These are phyloP conservation scores for Leguminivora glycinivorella DNA, from an alignment of 1,140 invertebrate species.

Conservation along the genomic window DNA sequence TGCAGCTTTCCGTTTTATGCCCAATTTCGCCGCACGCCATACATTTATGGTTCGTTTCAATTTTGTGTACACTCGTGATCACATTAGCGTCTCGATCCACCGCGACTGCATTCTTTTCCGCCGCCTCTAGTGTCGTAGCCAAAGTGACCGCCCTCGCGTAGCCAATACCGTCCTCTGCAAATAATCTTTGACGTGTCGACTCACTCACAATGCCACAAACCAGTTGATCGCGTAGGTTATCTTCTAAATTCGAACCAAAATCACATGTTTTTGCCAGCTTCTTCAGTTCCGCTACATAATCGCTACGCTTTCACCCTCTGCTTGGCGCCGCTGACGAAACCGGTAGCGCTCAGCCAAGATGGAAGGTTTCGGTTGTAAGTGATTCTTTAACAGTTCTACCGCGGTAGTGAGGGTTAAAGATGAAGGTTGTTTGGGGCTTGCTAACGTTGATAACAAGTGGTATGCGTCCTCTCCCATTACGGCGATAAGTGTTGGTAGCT, in stretches of 20 bases:
- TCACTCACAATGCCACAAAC: conserved; percentile 24
- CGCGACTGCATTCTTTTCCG: conserved; percentile 5
- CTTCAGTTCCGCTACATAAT: conserved; percentile 1
- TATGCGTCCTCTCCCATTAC: no score
- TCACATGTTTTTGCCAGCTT: conserved; percentile 20
- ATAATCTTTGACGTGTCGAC: not conserved
- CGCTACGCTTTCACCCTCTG: not conserved
- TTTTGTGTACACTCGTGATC: not conserved
- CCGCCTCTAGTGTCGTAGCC: conserved; percentile 13
- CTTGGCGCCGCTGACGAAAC: conserved; percentile 15
- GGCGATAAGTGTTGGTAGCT: no score
- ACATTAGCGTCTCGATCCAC: not conserved
- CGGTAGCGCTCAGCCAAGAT: conserved; percentile 19
- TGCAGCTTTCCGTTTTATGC: conserved; percentile 20
- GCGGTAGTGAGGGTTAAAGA: no score
- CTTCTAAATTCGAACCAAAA: conserved; percentile 10
- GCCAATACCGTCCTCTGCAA: not conserved
- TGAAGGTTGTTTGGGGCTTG: no score
- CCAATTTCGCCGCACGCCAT: conserved; percentile 9
- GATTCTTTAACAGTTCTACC: not conserved
- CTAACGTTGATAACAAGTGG: no score
- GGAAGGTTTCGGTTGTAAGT: conserved; percentile 27
- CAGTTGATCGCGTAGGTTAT: conserved; percentile 28
- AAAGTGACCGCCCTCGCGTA: conserved; percentile 10
- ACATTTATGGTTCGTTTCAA: not conserved